phyloP scores from a whole-genome alignment of 2,888 invertebrate species.

The Cosmia pyralina region DNA sequence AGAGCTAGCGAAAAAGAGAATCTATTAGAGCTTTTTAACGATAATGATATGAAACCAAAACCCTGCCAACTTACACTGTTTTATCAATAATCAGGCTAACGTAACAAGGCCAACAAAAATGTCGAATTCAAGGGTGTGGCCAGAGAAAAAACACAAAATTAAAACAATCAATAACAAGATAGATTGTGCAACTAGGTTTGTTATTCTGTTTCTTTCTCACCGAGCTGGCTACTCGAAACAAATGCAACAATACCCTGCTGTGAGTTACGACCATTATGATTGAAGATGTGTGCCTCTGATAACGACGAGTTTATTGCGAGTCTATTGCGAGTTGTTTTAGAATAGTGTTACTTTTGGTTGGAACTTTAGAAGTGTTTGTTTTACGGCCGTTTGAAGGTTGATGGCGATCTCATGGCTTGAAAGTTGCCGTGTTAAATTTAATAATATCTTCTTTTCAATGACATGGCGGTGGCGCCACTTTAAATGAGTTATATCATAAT shows the following conservation, averaged over 20 bases:
- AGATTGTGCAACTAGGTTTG: conserved; percentile 37
- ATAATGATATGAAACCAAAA: not conserved
- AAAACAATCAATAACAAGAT: conserved; percentile 25
- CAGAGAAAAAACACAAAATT: not conserved
- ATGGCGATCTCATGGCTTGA: conserved; percentile 46
- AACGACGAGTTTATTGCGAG: conserved; percentile 26
- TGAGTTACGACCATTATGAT: conserved; percentile 41
- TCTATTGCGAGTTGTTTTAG: conserved; percentile 28
- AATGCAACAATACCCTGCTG: conserved; percentile 51
- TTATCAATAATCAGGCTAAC: not conserved
- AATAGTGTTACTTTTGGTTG: conserved; percentile 18
- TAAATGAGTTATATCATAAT: not conserved
- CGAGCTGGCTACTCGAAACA: conserved; percentile 7
- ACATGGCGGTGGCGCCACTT: not conserved
- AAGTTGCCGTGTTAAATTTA: conserved; percentile 26
- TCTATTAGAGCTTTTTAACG: not conserved
- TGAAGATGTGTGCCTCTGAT: conserved; percentile 53
- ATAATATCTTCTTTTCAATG: conserved; percentile 16
- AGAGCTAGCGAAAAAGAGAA: not conserved
- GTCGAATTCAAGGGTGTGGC: conserved; percentile 4
- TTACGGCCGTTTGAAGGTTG: conserved; percentile 43
- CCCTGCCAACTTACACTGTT: not conserved
- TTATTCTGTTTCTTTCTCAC: conserved; percentile 36
- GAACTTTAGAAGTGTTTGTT: conserved; percentile 40
- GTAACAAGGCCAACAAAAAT: conserved; percentile 2